Evolutionary conservation across 2,113 vertebrate species (phyloP).

Genomic region (Felis chaus): DNA sequence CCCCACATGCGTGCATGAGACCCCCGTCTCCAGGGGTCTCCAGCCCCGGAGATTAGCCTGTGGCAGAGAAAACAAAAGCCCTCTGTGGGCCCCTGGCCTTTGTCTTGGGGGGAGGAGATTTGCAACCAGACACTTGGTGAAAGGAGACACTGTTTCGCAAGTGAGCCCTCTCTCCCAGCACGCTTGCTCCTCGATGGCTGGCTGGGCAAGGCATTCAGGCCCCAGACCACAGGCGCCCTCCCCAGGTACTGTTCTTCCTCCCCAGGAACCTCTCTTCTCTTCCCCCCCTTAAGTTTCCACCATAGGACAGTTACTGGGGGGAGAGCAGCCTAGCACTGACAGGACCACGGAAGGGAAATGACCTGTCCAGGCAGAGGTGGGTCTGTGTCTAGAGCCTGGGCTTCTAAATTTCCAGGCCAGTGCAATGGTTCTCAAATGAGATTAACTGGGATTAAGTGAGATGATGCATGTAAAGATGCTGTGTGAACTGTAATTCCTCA

Average conservation of each 20-base stretch:
- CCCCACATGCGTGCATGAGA: background rate
- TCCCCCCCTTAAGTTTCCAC: background rate
- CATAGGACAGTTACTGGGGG: background rate
- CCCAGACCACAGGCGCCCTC: background rate
- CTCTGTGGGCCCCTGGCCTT: slow-evolving; percentile 52
- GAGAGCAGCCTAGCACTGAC: background rate
- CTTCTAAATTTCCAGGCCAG: slow-evolving; percentile 21
- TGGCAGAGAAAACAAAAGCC: slow-evolving; percentile 46
- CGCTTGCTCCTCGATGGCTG: slow-evolving; percentile 50
- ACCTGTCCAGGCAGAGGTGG: slow-evolving; percentile 9
- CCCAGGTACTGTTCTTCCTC: background rate
- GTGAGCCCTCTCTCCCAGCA: background rate
- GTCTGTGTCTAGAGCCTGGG: background rate
- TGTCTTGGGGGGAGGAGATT: slow-evolving; percentile 59
- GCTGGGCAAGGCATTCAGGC: slow-evolving; percentile 41
- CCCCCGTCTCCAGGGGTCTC: background rate
- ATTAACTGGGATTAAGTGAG: slow-evolving; percentile 60
- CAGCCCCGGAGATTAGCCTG: slow-evolving; percentile 54
- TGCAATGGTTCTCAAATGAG: background rate
- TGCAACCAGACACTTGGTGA: slow-evolving; percentile 76
- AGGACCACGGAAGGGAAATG: background rate
- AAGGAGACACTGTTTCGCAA: slow-evolving; percentile 76
- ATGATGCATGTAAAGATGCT: slow-evolving; percentile 28
- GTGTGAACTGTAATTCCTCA: slow-evolving; percentile 54
- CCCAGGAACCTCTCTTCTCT: background rate